A percentile compares a stretch with the other conserved stretches of the same genome.
These are phyloP conservation scores for Phortica okadai DNA, from an alignment of 2,888 invertebrate genomes.

Conservation along the genomic window DNA sequence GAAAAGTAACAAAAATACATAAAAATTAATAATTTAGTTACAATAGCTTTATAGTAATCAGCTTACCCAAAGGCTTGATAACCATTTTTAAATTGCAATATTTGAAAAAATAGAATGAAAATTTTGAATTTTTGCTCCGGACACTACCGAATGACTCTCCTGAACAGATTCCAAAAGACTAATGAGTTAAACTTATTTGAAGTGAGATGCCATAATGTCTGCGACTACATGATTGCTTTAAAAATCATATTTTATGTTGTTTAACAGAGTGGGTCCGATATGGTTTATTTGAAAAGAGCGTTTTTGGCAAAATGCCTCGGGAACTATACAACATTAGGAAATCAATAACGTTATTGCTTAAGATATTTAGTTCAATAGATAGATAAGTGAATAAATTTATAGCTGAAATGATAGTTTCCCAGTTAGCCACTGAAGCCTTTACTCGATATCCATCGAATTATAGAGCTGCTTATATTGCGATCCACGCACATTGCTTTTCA, in stretches of 20 bases:
- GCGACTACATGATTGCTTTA: background rate
- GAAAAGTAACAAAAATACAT: background rate
- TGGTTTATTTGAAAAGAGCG: conserved; percentile 17
- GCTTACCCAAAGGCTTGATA: conserved; percentile 58
- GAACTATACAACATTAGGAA: conserved; percentile 3
- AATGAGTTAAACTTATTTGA: conserved; percentile 31
- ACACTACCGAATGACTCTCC: conserved; percentile 39
- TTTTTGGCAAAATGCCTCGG: background rate
- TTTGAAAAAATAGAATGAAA: conserved; percentile 50
- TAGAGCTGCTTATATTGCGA: conserved; percentile 74
- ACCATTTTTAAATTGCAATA: conserved; percentile 63
- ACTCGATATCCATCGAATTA: conserved; percentile 72
- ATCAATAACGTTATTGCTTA: conserved; percentile 43
- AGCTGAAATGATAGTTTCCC: background rate
- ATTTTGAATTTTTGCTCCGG: conserved; percentile 57
- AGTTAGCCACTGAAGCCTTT: conserved; percentile 25
- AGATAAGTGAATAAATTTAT: conserved; percentile 4
- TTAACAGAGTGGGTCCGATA: background rate
- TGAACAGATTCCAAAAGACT: conserved; percentile 37
- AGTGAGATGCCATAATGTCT: background rate
- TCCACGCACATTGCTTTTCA: conserved; percentile 64
- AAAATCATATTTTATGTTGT: too few relatives aligned
- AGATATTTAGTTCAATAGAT: background rate
- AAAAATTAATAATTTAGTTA: too few relatives aligned
- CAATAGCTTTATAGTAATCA: background rate